Evolutionary conservation across 2,888 invertebrate genomes (phyloP).

Genomic region (Aradus depressus): DNA sequence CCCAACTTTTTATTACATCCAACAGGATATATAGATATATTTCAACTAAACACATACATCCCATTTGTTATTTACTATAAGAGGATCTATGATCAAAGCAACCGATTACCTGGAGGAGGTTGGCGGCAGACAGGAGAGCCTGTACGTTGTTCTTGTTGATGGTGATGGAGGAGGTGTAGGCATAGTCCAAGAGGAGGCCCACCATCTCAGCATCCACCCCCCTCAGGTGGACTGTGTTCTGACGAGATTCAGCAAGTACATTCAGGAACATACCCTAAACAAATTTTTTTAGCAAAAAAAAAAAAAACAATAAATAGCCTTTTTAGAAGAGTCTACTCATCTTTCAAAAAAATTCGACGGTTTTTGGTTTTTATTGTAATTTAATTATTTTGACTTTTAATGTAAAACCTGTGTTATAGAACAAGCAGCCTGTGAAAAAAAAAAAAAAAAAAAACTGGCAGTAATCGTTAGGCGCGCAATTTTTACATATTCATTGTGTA

Average conservation of each 20-base stretch:
- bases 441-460: no score
- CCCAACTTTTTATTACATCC: no score
- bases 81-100: no score
- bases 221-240: constrained; percentile 37
- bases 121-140: constrained; percentile 38
- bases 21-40: no score
- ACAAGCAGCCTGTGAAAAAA: neutral
- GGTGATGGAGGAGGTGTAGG: constrained; percentile 37
- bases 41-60: no score
- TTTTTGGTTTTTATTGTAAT: neutral
- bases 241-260: constrained; percentile 38
- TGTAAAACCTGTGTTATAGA: constrained; percentile 11
- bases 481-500: no score
- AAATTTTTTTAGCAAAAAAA: neutral
- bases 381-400: constrained; percentile 3
- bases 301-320: neutral
- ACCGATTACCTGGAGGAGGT: constrained; percentile 34
- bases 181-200: constrained; percentile 38
- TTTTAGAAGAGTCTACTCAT: neutral
- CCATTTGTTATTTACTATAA: no score
- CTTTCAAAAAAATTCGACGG: neutral
- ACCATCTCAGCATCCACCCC: constrained; percentile 39
- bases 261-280: constrained; percentile 38
- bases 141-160: constrained; percentile 40
- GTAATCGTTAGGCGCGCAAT: no score